These are phyloP conservation scores for Sprattus sprattus DNA, from an alignment of 2,113 vertebrate species.

Conservation along the genomic window DNA sequence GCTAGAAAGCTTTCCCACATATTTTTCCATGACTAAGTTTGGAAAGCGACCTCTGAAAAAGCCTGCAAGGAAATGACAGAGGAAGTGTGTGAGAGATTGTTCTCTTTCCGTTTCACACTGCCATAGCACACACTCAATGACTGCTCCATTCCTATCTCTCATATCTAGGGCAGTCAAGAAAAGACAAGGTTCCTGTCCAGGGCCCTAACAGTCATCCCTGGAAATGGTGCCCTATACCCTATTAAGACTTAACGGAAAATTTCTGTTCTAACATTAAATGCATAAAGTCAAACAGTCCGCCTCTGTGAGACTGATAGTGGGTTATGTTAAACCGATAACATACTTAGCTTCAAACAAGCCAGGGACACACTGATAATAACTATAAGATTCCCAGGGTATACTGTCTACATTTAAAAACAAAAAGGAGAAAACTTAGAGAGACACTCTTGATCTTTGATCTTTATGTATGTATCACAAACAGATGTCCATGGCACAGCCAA, in stretches of 20 bases:
- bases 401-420: neutral
- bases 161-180: slow-evolving; percentile 39
- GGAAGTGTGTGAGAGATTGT: slow-evolving; percentile 63
- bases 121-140: slow-evolving; percentile 35
- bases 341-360: neutral
- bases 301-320: neutral
- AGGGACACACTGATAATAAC: neutral
- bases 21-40: slow-evolving; percentile 28
- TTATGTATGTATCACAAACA: neutral
- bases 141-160: slow-evolving; percentile 34
- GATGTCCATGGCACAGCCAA: neutral
- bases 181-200: slow-evolving; percentile 20
- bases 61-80: slow-evolving; percentile 65
- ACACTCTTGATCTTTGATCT: neutral
- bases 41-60: slow-evolving; percentile 44
- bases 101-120: slow-evolving; percentile 64
- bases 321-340: neutral
- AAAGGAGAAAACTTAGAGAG: too few species aligned
- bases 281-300: too few species aligned
- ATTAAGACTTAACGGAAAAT: neutral
- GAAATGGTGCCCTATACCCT: neutral
- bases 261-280: neutral
- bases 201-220: neutral
- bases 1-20: slow-evolving; percentile 1
- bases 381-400: neutral